phyloP scores from a whole-genome alignment of 2,888 invertebrate genomes.

The Apotomis turbidana region DNA sequence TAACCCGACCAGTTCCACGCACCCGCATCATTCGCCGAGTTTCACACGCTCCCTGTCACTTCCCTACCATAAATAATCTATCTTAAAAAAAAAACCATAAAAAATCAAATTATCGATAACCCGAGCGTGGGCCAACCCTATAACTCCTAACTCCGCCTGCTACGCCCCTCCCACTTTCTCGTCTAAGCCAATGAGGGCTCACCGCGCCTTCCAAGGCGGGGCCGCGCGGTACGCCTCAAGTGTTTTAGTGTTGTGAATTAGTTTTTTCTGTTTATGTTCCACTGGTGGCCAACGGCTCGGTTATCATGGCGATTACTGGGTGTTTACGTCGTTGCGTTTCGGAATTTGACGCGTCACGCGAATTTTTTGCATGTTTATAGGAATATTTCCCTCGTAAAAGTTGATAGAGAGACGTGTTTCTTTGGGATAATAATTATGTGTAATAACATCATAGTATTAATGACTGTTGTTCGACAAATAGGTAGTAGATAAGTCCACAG shows the following conservation, averaged over 20 bases:
- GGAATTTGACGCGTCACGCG: conserved; percentile 74
- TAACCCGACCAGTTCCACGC: conserved; percentile 19
- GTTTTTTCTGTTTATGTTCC: conserved; percentile 71
- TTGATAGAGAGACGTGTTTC: not conserved
- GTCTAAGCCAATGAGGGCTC: conserved; percentile 64
- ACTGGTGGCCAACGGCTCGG: conserved; percentile 35
- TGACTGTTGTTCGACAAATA: too few species aligned
- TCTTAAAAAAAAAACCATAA: conserved; percentile 59
- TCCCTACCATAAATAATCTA: conserved; percentile 73
- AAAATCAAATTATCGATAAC: conserved; percentile 76
- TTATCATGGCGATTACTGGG: conserved; percentile 36
- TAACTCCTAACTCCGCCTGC: conserved; percentile 58
- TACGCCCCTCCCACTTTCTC: conserved; percentile 62
- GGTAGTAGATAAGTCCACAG: too few species aligned
- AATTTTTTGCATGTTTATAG: conserved; percentile 44
- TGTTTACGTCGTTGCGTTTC: conserved; percentile 47
- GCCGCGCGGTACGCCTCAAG: conserved; percentile 63
- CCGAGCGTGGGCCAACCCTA: conserved; percentile 70
- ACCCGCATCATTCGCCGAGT: conserved; percentile 39
- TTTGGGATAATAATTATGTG: too few species aligned
- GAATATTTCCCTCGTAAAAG: not conserved
- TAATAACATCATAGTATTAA: too few species aligned
- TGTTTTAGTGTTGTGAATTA: conserved; percentile 77
- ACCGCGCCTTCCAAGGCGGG: conserved; percentile 59
- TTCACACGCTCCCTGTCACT: conserved; percentile 66